Base-by-base conservation (phyloP, 1,140 invertebrate genomes). In the Protaetia brevitarsis region DNA sequence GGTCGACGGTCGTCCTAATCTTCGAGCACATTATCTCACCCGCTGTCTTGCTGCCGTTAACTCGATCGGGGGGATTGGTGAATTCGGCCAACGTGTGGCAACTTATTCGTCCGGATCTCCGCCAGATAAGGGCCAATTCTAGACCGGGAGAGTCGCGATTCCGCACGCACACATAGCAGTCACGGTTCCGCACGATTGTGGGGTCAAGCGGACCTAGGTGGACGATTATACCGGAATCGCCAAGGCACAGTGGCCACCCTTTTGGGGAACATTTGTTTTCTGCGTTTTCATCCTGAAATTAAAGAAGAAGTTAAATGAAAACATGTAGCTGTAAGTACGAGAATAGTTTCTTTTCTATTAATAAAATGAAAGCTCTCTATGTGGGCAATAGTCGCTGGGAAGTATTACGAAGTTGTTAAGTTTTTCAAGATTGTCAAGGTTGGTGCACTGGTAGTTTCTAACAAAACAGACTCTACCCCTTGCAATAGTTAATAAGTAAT, bases 241-340 rank as follows among this genome's bases (percentile, higher is more conserved):
- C 77, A 30, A 77, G 65, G 68, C 74, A 74, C 57, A 78, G 63
- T 21, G 77, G 77, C 77, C 77, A 78, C 70, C 77, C 77, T 61
- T 65, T 45, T 21, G 75, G 74, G 2, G 74, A 65, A 29, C 63
- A 61, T 28, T 41, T 59, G 66, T 71, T 65, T 28, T 60, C 36
- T 3, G 68, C 63, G 64, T 70, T 70, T 58, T 72, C 70, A 74
- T 73, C 60, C 75, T 78, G 72, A 58, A 76, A 75, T 21, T 67
- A 71, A 71, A 72, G 31, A 69, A 27, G 68, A 56, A 28, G 30
- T 23, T 64, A 41, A 45, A 57, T 34, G n/a, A 6, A 7, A 34
- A 34, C 31, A 34, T n/a, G n/a, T n/a, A n/a, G n/a, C n/a, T n/a
- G n/a, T n/a, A n/a, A n/a, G n/a, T n/a, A n/a, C n/a, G n/a, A n/a